These are phyloP conservation scores for Papilio gigon DNA, from an alignment of 2,888 invertebrate genomes.

Conservation along the genomic window DNA sequence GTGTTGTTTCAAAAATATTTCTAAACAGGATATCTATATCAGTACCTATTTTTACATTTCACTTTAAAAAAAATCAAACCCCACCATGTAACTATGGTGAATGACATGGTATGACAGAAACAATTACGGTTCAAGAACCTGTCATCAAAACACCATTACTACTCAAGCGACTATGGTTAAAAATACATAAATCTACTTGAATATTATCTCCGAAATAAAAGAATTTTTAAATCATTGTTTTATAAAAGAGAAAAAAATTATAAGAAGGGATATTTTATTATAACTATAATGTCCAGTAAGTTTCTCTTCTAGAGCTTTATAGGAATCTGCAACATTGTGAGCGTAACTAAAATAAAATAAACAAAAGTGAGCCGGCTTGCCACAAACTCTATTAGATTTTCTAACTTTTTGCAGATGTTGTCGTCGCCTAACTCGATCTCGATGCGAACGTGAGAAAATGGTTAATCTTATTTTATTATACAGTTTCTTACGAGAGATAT, in stretches of 20 bases:
- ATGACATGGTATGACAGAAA: constrained; percentile 45
- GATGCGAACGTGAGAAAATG: constrained; percentile 78
- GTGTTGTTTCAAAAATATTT: neutral
- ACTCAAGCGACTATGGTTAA: constrained; percentile 42
- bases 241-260: constrained; percentile 76
- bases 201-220: constrained; percentile 37
- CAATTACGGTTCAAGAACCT: constrained; percentile 42
- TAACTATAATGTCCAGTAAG: constrained; percentile 77
- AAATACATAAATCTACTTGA: constrained; percentile 43
- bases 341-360: constrained; percentile 70
- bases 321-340: constrained; percentile 70
- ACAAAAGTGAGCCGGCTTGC: constrained; percentile 75
- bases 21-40: neutral
- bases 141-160: constrained; percentile 53
- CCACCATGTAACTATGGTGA: constrained; percentile 23
- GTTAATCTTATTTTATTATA: constrained; percentile 73
- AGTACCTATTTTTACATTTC: neutral
- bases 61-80: no score
- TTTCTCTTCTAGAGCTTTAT: constrained; percentile 76
- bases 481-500: constrained; percentile 60
- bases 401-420: constrained; percentile 78
- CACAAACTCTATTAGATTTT: constrained; percentile 81
- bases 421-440: constrained; percentile 77
- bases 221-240: constrained; percentile 51
- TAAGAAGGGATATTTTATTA: constrained; percentile 77